These are phyloP conservation scores for Trissoscelio sp. DNA, from an alignment of 2,888 invertebrate species.

Conservation along the genomic window DNA sequence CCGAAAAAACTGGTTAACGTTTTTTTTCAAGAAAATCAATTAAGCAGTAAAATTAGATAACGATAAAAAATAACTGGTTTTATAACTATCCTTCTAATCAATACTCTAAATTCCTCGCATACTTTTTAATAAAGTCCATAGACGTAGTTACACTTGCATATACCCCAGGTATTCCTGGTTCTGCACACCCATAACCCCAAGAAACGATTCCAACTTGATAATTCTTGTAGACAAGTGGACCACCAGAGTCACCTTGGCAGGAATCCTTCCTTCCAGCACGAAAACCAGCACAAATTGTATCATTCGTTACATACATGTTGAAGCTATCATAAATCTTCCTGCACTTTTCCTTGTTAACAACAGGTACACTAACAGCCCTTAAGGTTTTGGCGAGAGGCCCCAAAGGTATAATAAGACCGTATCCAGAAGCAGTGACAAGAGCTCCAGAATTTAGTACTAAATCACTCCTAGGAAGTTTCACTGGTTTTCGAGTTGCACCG, in stretches of 20 bases:
- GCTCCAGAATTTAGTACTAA: background rate
- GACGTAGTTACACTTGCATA: slow-evolving; percentile 22
- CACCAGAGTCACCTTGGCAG: slow-evolving; percentile 48
- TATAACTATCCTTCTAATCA: too few species aligned
- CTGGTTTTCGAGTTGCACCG: background rate
- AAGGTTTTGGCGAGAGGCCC: slow-evolving; percentile 15
- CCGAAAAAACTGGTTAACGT: too few species aligned
- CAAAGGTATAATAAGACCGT: background rate
- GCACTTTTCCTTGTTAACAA: slow-evolving; percentile 1
- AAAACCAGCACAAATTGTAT: slow-evolving; percentile 41
- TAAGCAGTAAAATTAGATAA: too few species aligned
- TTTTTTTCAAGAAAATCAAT: too few species aligned
- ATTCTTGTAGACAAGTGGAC: slow-evolving; percentile 24
- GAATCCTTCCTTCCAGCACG: slow-evolving; percentile 13
- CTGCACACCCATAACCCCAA: slow-evolving; percentile 36
- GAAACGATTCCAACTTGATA: slow-evolving; percentile 45
- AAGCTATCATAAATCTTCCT: background rate
- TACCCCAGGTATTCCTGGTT: slow-evolving; percentile 27
- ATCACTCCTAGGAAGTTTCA: background rate
- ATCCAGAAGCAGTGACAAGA: slow-evolving; percentile 20
- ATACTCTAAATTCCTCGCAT: background rate
- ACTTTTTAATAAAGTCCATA: background rate
- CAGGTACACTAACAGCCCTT: slow-evolving; percentile 21
- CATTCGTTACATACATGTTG: background rate
- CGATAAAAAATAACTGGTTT: too few species aligned